These are phyloP conservation scores for Octopus bimaculoides DNA, from an alignment of 1,140 invertebrate species.

Conservation along the genomic window DNA sequence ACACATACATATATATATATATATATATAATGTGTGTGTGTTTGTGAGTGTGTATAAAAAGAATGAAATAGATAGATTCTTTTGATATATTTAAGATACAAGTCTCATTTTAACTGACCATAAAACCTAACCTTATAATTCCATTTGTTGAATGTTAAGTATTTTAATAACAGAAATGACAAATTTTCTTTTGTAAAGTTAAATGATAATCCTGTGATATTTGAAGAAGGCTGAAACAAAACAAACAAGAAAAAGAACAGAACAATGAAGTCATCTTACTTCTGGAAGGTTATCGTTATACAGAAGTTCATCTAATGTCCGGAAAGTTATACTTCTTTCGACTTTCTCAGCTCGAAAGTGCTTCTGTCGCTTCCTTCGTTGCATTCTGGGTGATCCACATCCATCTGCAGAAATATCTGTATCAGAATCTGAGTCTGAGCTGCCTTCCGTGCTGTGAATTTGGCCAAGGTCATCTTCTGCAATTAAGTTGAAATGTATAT, in stretches of 20 bases:
- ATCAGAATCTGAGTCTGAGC: conserved; percentile 63
- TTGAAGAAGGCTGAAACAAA: no score
- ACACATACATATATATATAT: neutral
- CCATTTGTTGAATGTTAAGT: no score
- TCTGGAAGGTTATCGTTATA: conserved; percentile 90
- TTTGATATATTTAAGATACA: no score
- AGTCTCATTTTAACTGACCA: no score
- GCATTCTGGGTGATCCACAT: conserved; percentile 61
- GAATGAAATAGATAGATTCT: no score
- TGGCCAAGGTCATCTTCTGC: conserved; percentile 9
- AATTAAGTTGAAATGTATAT: neutral
- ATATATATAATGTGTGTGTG: neutral
- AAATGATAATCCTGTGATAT: no score
- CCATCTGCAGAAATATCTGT: conserved; percentile 72
- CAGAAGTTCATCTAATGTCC: conserved; percentile 69
- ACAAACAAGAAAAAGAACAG: neutral
- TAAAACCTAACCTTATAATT: no score
- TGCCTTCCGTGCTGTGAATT: conserved; percentile 16
- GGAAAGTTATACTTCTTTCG: conserved; percentile 47
- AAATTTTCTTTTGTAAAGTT: no score
- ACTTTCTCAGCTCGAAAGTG: conserved; percentile 49
- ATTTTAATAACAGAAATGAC: no score
- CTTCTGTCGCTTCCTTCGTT: conserved; percentile 46
- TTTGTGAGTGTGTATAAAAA: no score
- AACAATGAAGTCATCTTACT: conserved; percentile 60